These are phyloP conservation scores for Crotophaga sulcirostris DNA, from an alignment of 2,113 vertebrate genomes.

Conservation along the genomic window DNA sequence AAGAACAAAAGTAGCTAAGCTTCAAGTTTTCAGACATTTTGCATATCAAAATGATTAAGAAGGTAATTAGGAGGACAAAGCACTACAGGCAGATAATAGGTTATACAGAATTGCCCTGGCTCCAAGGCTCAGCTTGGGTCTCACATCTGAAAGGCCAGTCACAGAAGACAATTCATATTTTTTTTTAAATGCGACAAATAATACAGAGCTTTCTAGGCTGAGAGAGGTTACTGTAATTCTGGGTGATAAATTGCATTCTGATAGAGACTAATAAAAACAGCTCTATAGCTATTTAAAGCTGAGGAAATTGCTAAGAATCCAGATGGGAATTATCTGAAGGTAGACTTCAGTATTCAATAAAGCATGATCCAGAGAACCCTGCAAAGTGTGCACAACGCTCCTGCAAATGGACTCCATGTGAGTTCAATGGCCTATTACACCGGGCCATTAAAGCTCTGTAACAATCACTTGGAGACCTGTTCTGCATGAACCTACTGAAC, in stretches of 20 bases:
- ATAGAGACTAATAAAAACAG: background rate
- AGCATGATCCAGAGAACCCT: background rate
- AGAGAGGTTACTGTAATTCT: background rate
- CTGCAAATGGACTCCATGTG: fast-evolving
- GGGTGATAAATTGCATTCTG: background rate
- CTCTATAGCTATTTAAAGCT: background rate
- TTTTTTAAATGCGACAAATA: background rate
- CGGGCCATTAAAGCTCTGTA: background rate
- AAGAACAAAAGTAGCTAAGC: background rate
- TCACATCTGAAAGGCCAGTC: background rate
- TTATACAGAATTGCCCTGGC: background rate
- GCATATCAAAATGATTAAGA: background rate
- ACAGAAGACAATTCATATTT: background rate
- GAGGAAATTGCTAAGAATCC: background rate
- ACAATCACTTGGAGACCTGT: background rate
- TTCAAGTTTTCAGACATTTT: background rate
- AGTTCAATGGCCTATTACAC: background rate
- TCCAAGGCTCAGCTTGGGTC: background rate
- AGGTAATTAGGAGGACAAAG: background rate
- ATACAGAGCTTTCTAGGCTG: background rate
- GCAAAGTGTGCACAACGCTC: background rate
- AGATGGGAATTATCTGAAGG: background rate
- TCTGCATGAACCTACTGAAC: background rate
- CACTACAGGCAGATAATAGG: background rate
- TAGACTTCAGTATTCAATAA: background rate